A percentile compares a stretch with the other conserved stretches of the same genome.
Evolutionary conservation across 1,140 invertebrate species (phyloP).

Genomic region (Danaus plexippus): DNA sequence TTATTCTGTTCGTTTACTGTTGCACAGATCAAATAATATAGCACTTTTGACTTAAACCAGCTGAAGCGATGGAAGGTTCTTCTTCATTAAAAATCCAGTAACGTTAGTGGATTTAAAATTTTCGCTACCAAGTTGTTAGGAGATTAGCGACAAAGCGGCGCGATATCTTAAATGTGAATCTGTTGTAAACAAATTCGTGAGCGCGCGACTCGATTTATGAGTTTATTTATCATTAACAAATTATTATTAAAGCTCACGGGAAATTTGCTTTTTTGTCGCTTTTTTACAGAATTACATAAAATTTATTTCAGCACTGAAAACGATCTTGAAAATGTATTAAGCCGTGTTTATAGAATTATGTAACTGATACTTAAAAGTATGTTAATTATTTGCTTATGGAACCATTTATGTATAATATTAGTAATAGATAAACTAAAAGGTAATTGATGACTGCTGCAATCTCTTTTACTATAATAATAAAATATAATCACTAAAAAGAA

Average conservation of each 20-base stretch:
- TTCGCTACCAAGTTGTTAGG: constrained; percentile 63
- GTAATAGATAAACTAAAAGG: too few relatives aligned
- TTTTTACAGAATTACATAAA: constrained; percentile 3
- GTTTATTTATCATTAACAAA: constrained; percentile 74
- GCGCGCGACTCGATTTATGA: constrained; percentile 65
- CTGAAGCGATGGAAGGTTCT: constrained; percentile 30
- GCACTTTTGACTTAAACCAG: constrained; percentile 9
- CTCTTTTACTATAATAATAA: too few relatives aligned
- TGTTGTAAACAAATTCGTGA: constrained; percentile 68
- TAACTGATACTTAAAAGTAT: constrained; percentile 2
- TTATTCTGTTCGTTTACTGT: too few relatives aligned
- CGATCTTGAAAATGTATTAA: too few relatives aligned
- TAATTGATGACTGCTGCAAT: too few relatives aligned
- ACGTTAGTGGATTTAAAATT: constrained; percentile 58
- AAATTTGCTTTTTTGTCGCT: constrained; percentile 39
- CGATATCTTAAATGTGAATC: constrained; percentile 70
- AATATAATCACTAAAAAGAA: too few relatives aligned
- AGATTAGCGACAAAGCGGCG: constrained; percentile 66
- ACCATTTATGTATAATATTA: too few relatives aligned
- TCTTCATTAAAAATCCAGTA: constrained; percentile 50
- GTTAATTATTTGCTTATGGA: too few relatives aligned
- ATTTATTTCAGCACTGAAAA: too few relatives aligned
- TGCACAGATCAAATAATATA: too few relatives aligned
- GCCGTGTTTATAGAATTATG: too few relatives aligned
- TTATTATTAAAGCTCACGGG: constrained; percentile 66